phyloP scores from a whole-genome alignment of 2,113 vertebrate species.

The Myiozetetes cayanensis region DNA sequence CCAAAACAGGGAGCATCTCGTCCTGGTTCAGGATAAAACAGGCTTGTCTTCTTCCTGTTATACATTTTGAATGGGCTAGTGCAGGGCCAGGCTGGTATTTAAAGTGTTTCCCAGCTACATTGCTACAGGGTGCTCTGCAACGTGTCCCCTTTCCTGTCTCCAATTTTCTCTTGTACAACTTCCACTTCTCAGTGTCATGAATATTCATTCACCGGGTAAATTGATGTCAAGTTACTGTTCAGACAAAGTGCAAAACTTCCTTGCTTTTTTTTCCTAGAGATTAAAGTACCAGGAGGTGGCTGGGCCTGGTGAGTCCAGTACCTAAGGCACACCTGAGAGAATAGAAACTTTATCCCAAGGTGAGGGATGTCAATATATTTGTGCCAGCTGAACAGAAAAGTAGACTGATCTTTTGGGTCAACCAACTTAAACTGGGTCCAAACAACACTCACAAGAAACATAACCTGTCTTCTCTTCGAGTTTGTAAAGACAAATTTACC shows the following conservation, averaged over 20 bases:
- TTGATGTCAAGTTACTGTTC: neutral
- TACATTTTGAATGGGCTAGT: neutral
- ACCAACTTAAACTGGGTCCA: neutral
- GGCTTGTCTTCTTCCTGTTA: neutral
- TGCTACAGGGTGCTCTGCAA: neutral
- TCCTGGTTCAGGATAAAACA: neutral
- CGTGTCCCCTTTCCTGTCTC: neutral
- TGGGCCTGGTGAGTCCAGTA: neutral
- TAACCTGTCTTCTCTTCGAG: neutral
- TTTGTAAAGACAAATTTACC: neutral
- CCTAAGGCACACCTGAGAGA: neutral
- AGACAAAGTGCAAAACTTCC: neutral
- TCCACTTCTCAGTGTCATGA: neutral
- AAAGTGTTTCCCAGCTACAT: neutral
- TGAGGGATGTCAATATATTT: neutral
- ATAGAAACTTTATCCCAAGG: neutral
- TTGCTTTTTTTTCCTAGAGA: neutral
- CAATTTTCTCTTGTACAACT: neutral
- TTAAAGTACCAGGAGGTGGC: neutral
- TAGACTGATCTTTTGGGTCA: neutral
- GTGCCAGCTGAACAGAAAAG: neutral
- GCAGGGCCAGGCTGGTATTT: neutral
- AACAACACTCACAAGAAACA: neutral
- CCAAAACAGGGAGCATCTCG: conserved; percentile 8
- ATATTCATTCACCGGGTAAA: neutral